Percentiles rank a stretch among this genome's conserved stretches.
Evolutionary conservation across 2,113 vertebrate species (phyloP).

Genomic region (Nerophis ophidion): DNA sequence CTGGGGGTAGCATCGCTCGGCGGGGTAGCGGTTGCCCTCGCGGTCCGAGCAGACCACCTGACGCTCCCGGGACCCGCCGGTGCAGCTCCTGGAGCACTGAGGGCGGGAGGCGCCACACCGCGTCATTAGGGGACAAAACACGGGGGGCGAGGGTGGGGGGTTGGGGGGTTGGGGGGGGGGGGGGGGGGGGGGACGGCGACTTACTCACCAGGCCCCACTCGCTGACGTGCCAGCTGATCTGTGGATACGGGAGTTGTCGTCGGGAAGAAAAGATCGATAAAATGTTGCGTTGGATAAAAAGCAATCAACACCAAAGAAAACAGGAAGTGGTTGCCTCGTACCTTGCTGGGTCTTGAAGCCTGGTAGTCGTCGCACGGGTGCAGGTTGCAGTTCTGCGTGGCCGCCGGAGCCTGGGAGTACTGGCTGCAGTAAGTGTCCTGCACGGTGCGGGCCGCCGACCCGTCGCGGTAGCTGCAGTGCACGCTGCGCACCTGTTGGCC

Average conservation of each 20-base stretch:
- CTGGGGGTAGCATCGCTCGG: constrained; percentile 65
- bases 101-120: background rate
- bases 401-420: constrained; percentile 72
- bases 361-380: constrained; percentile 77
- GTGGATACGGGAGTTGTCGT: constrained; percentile 40
- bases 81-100: constrained; percentile 90
- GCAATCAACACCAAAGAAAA: too few species aligned
- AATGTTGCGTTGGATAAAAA: background rate
- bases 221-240: constrained; percentile 80
- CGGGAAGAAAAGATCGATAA: too few species aligned
- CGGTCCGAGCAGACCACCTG: constrained; percentile 83
- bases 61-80: constrained; percentile 78
- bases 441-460: constrained; percentile 65
- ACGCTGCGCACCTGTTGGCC: constrained; percentile 84
- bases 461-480: constrained; percentile 77
- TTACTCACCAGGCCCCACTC: constrained; percentile 87
- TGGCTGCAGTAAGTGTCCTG: constrained; percentile 73
- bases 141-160: too few species aligned
- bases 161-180: too few species aligned
- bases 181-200: too few species aligned
- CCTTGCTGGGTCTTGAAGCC: constrained; percentile 75
- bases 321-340: constrained; percentile 47
- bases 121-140: background rate
- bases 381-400: constrained; percentile 80
- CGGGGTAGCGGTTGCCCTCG: constrained; percentile 72